phyloP scores from a whole-genome alignment of 2,888 invertebrate species.

The Chymomyza caudatula region DNA sequence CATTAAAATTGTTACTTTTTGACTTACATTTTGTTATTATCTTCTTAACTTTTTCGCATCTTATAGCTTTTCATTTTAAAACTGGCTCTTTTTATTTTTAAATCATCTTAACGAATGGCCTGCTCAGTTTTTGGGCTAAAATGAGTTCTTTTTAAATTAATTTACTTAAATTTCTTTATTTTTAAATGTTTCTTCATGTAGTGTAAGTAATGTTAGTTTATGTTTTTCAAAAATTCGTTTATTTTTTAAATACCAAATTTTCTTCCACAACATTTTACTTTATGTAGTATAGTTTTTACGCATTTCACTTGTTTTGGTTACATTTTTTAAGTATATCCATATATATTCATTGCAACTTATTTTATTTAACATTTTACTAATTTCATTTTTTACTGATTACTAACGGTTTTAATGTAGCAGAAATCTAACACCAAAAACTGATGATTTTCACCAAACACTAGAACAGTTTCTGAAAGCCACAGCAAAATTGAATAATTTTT shows the following conservation, averaged over 20 bases:
- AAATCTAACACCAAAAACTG: constrained; percentile 37
- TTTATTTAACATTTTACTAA: not conserved
- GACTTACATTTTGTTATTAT: too few relatives aligned
- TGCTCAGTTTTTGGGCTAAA: too few relatives aligned
- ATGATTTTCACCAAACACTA: constrained; percentile 51
- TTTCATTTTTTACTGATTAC: not conserved
- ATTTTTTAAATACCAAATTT: not conserved
- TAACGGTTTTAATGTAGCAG: constrained; percentile 40
- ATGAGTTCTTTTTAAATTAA: too few relatives aligned
- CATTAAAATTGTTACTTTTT: too few relatives aligned
- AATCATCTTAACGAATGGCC: too few relatives aligned
- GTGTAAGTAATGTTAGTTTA: too few relatives aligned
- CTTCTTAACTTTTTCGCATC: too few relatives aligned
- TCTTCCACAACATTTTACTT: too few relatives aligned
- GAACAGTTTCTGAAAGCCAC: constrained; percentile 65
- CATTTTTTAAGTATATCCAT: not conserved
- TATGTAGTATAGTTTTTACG: not conserved
- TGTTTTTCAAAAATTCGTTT: too few relatives aligned
- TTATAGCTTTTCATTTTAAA: too few relatives aligned
- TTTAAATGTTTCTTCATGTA: not conserved
- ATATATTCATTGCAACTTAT: not conserved
- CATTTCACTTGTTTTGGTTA: not conserved
- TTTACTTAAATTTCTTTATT: too few relatives aligned
- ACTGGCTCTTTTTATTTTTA: too few relatives aligned
- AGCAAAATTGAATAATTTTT: constrained; percentile 65